Conservation (phyloP, 2,888 invertebrate genomes). For the Lepidochitona cinerea region DNA sequence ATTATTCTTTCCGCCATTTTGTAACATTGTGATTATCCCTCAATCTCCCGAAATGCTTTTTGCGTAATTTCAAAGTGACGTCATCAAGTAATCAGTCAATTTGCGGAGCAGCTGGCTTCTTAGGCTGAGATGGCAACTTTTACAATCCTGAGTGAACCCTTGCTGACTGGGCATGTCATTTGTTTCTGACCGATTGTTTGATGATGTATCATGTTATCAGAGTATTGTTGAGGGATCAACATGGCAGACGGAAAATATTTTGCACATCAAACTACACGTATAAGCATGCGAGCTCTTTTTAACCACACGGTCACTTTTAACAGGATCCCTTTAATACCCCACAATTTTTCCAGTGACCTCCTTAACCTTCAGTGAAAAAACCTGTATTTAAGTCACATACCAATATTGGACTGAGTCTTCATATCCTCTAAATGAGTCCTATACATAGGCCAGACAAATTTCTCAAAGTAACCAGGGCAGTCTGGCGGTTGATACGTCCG, state of each 20-base stretch:
- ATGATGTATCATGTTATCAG: too few relatives aligned
- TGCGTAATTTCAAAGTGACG: too few relatives aligned
- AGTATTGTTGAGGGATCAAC: too few relatives aligned
- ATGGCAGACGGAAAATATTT: not conserved
- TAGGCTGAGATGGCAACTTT: too few relatives aligned
- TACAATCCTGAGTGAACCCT: too few relatives aligned
- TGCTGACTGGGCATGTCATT: too few relatives aligned
- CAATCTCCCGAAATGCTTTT: too few relatives aligned
- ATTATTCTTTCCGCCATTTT: too few relatives aligned
- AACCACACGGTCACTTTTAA: not conserved
- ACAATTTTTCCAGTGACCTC: not conserved
- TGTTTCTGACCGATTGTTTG: too few relatives aligned
- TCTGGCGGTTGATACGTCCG: conserved; percentile 90
- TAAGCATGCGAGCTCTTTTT: not conserved
- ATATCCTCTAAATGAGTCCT: conserved; percentile 59
- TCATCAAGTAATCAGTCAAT: too few relatives aligned
- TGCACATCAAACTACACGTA: not conserved
- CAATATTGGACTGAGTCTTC: conserved; percentile 47
- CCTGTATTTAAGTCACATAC: conserved; percentile 34
- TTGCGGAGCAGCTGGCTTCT: too few relatives aligned
- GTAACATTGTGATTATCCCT: too few relatives aligned
- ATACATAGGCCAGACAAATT: conserved; percentile 93
- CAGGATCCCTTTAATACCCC: not conserved
- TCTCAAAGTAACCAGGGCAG: conserved; percentile 88
- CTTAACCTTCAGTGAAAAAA: not conserved